A percentile compares a stretch with the other conserved stretches of the same genome.
These are phyloP conservation scores for Teinopalpus imperialis DNA, from an alignment of 2,888 invertebrate species.

Conservation along the genomic window DNA sequence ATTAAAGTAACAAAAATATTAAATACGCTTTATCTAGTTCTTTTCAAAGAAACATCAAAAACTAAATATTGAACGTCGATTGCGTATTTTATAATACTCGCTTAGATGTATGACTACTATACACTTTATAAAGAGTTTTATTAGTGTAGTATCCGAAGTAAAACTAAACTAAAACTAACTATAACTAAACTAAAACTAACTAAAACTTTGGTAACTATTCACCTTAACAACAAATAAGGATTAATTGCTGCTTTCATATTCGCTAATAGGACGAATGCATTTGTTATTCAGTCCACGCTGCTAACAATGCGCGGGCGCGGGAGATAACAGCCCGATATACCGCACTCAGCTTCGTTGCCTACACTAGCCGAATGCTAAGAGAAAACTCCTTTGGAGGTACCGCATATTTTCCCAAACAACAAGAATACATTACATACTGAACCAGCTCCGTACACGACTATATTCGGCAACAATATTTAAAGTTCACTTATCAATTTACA, in stretches of 20 bases:
- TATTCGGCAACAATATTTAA: conserved; percentile 24
- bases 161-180: too few relatives aligned
- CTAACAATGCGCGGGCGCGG: conserved; percentile 67
- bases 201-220: too few relatives aligned
- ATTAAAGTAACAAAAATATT: too few relatives aligned
- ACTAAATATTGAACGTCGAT: too few relatives aligned
- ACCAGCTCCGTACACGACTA: conserved; percentile 12
- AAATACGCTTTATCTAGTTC: too few relatives aligned
- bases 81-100: too few relatives aligned
- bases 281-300: conserved; percentile 72
- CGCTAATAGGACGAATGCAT: conserved; percentile 64
- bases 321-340: conserved; percentile 63
- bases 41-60: too few relatives aligned
- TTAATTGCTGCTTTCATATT: conserved; percentile 67
- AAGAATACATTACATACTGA: conserved; percentile 23
- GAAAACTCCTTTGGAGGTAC: conserved; percentile 46
- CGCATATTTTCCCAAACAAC: conserved; percentile 25
- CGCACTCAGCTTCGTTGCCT: conserved; percentile 44
- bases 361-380: conserved; percentile 69
- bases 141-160: too few relatives aligned
- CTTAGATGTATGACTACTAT: too few relatives aligned
- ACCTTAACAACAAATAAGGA: conserved; percentile 44
- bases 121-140: too few relatives aligned
- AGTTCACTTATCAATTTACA: conserved; percentile 53
- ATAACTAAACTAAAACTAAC: too few relatives aligned